Evolutionary conservation across 2,113 vertebrate species (phyloP), one percentile per base, ranked within the genome.

Genomic region (Lampris megalopsis): DNA sequence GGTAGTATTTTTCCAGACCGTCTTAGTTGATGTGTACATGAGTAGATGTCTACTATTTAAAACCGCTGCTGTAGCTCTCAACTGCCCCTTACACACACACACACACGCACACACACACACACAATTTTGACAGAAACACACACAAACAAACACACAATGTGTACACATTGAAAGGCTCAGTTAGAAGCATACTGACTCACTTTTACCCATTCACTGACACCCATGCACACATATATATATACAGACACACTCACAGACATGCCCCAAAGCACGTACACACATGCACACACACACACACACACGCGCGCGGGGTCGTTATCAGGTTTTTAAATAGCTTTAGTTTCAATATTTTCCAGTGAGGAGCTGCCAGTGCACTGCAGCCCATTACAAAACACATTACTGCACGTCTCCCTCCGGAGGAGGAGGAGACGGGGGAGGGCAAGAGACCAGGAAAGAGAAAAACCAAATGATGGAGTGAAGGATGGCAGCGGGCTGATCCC

Each of bases 301-400:
- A 66, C 48, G 3, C 65, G 79, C 56, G 66, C 40, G 68, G 2
- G 70, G 68, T 59, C 1, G 35, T 78, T 90, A 87, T 87, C 75
- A 66, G 58, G 43, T 57, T 66, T 74, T 73, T 79, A 77, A 88
- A 84, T 86, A 73, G 68, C 42, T 68, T 47, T 11, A 53, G 81
- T 74, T 80, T 80, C 63, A 69, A 68, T 77, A 80, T 73, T 87
- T 84, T 83, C 83, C 79, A 74, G 59, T 40, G 42, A 77, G 58
- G 57, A 79, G 38, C 42, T 78, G 71, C 71, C 71, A 83, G 68
- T 61, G 67, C 66, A 68, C 77, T 83, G 71, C 64, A 85, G 78
- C 71, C 69, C 77, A 83, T 89, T 76, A 77, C 52, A 35, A 80
- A 89, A 83, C 49, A 76, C 60, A 85, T 79, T 73, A 73, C 66